Percentiles rank a stretch among this genome's conserved stretches.
Evolutionary conservation across 1,140 invertebrate species (phyloP).

Genomic region (Ladona fulva): DNA sequence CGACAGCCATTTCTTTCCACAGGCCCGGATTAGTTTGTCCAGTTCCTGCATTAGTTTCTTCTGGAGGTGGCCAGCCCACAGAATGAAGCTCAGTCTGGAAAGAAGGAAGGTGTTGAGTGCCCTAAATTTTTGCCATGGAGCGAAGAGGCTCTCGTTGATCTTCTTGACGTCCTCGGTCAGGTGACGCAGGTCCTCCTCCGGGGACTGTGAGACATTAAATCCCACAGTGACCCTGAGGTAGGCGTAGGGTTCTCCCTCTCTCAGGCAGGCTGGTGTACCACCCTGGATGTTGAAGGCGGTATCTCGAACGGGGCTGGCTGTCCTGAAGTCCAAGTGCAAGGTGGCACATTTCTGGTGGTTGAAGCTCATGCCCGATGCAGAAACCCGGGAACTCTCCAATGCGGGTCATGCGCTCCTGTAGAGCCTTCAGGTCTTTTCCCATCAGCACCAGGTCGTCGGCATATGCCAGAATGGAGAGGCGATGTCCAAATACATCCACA

Average conservation of each 20-base stretch:
- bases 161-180: not conserved
- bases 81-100: conserved; percentile 18
- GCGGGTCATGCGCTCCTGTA: conserved; percentile 14
- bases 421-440: not conserved
- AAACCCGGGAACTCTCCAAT: not conserved
- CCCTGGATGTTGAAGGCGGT: not conserved
- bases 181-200: not conserved
- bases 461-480: conserved; percentile 16
- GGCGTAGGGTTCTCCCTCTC: not conserved
- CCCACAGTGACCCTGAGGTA: conserved; percentile 15
- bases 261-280: not conserved
- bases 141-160: too few relatives aligned
- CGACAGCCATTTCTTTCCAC: conserved; percentile 11
- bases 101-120: too few relatives aligned
- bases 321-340: not conserved
- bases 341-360: conserved; percentile 13
- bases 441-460: conserved; percentile 25
- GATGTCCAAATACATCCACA: not conserved
- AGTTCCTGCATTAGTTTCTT: conserved; percentile 8
- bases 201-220: not conserved
- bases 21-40: not conserved
- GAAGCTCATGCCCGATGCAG: conserved; percentile 9
- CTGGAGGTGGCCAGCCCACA: not conserved
- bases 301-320: not conserved
- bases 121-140: too few relatives aligned